Conservation (phyloP, 2,888 invertebrate genomes). For the Apamea sordens region DNA sequence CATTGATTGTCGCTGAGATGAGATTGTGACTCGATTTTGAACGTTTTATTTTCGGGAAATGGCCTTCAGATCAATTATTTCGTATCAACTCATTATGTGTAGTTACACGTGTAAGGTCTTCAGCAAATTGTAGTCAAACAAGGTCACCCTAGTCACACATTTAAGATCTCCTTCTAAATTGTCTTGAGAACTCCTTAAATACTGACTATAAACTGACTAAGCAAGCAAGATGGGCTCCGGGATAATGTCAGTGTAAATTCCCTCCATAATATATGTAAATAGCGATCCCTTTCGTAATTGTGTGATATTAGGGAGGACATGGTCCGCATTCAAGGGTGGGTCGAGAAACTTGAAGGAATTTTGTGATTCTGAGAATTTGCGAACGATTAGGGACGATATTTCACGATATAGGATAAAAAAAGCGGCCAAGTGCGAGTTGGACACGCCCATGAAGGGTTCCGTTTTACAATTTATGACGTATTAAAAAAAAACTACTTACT, state of each 20-base stretch:
- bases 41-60: background rate
- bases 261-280: slow-evolving; percentile 62
- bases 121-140: background rate
- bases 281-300: slow-evolving; percentile 58
- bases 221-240: slow-evolving; percentile 50
- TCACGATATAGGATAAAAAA: background rate
- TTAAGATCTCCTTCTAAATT: slow-evolving; percentile 28
- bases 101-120: background rate
- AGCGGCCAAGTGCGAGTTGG: no score
- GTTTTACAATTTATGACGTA: no score
- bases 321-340: slow-evolving; percentile 25
- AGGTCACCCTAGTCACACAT: slow-evolving; percentile 1
- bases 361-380: slow-evolving; percentile 22
- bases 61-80: background rate
- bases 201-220: slow-evolving; percentile 59
- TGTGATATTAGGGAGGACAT: slow-evolving; percentile 46
- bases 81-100: background rate
- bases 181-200: slow-evolving; percentile 27
- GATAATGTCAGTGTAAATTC: slow-evolving; percentile 62
- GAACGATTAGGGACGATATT: slow-evolving; percentile 19
- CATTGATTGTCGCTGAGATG: background rate
- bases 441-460: no score
- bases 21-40: background rate
- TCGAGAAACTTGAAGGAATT: slow-evolving; percentile 21
- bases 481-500: no score